Percentiles rank a stretch among this genome's conserved stretches.
These are phyloP conservation scores for Periphyllus acericola DNA, from an alignment of 2,888 invertebrate species.

Conservation along the genomic window DNA sequence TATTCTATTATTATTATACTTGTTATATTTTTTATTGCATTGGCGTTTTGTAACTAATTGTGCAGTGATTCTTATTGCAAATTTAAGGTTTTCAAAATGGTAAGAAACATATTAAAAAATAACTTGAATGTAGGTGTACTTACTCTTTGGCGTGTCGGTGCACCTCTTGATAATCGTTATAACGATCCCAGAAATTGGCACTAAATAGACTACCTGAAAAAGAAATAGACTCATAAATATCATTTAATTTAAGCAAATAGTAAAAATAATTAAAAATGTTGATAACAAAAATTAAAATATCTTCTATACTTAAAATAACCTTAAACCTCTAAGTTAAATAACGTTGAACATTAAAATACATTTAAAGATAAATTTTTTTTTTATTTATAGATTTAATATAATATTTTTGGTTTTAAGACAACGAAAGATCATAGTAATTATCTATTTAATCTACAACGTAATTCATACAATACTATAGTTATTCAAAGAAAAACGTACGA, in stretches of 20 bases:
- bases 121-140: conserved; percentile 64
- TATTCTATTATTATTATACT: too few species aligned
- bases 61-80: background rate
- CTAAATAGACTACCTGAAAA: conserved; percentile 72
- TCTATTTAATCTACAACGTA: too few species aligned
- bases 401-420: too few species aligned
- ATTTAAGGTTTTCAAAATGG: background rate
- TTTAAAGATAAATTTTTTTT: too few species aligned
- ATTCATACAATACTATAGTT: too few species aligned
- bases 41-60: background rate
- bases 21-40: background rate
- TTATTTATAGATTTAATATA: too few species aligned
- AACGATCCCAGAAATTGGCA: conserved; percentile 75
- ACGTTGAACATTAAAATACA: too few species aligned
- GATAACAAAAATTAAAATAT: too few species aligned
- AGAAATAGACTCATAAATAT: background rate
- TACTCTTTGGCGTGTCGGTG: conserved; percentile 72
- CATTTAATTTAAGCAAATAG: background rate
- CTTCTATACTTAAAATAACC: too few species aligned
- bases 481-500: too few species aligned
- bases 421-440: too few species aligned
- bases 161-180: conserved; percentile 74
- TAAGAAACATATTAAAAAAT: background rate
- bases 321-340: too few species aligned
- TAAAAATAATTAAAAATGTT: background rate